phyloP scores from a whole-genome alignment of 2,888 invertebrate species.

The Eulithis testata region DNA sequence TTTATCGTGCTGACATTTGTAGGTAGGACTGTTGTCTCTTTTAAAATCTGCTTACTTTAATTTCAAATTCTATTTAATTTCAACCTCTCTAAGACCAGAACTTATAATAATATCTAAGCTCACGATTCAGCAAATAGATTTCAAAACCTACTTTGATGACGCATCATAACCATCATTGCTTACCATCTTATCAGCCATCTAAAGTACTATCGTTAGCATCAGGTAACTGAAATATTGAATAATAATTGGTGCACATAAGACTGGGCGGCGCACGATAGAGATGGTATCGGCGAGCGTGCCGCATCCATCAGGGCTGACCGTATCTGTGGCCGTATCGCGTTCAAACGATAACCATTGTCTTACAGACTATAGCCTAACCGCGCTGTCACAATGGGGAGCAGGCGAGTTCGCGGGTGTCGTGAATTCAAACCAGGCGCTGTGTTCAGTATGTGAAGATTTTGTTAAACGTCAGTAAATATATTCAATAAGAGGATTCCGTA shows the following conservation, averaged over 20 bases:
- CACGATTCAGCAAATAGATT: constrained; percentile 20
- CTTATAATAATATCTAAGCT: not conserved
- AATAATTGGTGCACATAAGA: constrained; percentile 80
- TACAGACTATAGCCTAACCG: constrained; percentile 42
- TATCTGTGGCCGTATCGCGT: constrained; percentile 73
- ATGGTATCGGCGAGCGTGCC: constrained; percentile 80
- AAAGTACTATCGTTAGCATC: constrained; percentile 35
- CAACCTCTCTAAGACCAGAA: not conserved
- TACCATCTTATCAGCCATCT: constrained; percentile 23
- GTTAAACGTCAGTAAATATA: constrained; percentile 1
- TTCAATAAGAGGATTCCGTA: no score
- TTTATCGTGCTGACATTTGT: no score
- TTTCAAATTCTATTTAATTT: not conserved
- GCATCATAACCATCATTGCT: constrained; percentile 26
- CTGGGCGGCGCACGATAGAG: constrained; percentile 63
- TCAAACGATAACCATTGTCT: constrained; percentile 78
- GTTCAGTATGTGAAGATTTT: constrained; percentile 9
- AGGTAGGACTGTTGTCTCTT: no score
- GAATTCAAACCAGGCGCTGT: constrained; percentile 18
- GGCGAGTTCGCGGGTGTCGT: constrained; percentile 46
- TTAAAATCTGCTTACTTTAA: no score
- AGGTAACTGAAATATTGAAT: constrained; percentile 71
- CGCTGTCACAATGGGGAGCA: constrained; percentile 34
- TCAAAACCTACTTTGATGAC: constrained; percentile 23
- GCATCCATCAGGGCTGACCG: constrained; percentile 75